Evolutionary conservation across 1,140 invertebrate genomes (phyloP).

Genomic region (Drosophila santomea): DNA sequence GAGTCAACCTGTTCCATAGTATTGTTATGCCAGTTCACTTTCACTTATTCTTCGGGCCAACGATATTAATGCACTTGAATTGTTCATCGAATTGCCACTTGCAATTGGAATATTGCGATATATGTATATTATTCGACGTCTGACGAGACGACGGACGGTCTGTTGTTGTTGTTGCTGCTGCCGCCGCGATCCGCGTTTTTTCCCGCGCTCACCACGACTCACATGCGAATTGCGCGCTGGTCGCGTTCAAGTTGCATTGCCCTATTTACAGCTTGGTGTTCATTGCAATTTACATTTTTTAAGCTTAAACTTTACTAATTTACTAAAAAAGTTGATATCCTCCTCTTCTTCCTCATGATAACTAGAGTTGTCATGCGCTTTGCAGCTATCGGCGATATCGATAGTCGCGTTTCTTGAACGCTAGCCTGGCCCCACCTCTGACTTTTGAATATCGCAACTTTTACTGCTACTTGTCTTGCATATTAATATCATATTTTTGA

Average conservation of each 20-base stretch:
- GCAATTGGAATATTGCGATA: slow-evolving; percentile 62
- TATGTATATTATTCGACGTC: slow-evolving; percentile 19
- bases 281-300: slow-evolving; percentile 75
- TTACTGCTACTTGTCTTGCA: no score
- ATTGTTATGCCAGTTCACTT: slow-evolving; percentile 58
- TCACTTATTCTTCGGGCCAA: slow-evolving; percentile 54
- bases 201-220: slow-evolving; percentile 57
- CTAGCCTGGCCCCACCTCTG: not conserved
- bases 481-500: no score
- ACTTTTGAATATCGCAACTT: not conserved
- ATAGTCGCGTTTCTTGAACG: not conserved
- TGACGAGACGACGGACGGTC: slow-evolving; percentile 18
- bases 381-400: slow-evolving; percentile 22
- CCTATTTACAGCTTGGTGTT: slow-evolving; percentile 59
- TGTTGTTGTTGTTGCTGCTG: slow-evolving; percentile 59
- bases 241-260: slow-evolving; percentile 48
- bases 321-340: slow-evolving; percentile 71
- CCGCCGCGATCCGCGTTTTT: slow-evolving; percentile 46
- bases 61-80: slow-evolving; percentile 43
- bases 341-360: slow-evolving; percentile 53
- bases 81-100: slow-evolving; percentile 74
- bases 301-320: slow-evolving; percentile 57
- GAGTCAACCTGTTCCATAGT: slow-evolving; percentile 84
- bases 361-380: slow-evolving; percentile 38
- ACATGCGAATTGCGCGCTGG: slow-evolving; percentile 43